Conservation (phyloP, 2,113 vertebrate genomes). For the mouse (Mus musculus) region DNA sequence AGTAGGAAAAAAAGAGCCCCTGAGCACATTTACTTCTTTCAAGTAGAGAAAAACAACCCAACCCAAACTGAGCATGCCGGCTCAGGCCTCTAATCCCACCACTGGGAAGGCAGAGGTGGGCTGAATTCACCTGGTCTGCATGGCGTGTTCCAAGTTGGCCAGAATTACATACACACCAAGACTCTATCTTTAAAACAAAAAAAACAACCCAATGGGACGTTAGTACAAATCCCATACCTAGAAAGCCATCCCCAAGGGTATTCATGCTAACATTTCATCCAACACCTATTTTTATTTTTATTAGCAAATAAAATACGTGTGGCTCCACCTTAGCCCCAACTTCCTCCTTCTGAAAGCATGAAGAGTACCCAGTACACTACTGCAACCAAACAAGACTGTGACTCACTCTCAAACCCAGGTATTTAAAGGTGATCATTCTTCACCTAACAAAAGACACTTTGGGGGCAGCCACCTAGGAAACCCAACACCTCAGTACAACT, state of each 20-base stretch:
- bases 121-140: not conserved
- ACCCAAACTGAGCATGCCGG: not conserved
- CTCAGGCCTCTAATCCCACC: not conserved
- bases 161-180: not conserved
- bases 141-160: not conserved
- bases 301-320: constrained; percentile 77
- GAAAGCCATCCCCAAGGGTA: constrained; percentile 70
- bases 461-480: constrained; percentile 28
- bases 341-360: not conserved
- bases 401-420: constrained; percentile 37
- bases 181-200: not conserved
- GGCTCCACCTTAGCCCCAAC: constrained; percentile 14
- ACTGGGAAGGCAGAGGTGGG: not conserved
- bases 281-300: constrained; percentile 71
- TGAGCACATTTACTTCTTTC: not conserved
- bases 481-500: constrained; percentile 29
- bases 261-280: not conserved
- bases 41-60: not conserved
- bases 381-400: not conserved
- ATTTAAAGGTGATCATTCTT: constrained; percentile 59
- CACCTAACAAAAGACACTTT: constrained; percentile 64
- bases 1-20: not conserved
- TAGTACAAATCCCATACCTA: constrained; percentile 19
- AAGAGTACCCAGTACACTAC: not conserved
- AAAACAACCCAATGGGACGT: not conserved